A percentile compares a stretch with the other conserved stretches of the same genome.
phyloP scores from a whole-genome alignment of 1,140 invertebrate species.

The Drosophila funebris region DNA sequence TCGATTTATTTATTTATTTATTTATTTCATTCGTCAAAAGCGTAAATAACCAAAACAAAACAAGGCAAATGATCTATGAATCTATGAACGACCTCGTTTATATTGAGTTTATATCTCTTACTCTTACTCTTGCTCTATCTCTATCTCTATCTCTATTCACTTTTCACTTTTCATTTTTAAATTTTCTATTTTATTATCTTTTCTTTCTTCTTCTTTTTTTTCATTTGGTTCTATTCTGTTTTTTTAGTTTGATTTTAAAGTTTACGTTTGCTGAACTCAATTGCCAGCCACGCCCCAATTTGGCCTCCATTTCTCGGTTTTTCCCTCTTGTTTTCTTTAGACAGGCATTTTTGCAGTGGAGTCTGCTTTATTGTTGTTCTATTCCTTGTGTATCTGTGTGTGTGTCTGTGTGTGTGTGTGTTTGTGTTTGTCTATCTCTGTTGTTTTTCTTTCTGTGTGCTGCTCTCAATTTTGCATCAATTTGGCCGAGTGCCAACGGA shows the following conservation, averaged over 20 bases:
- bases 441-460: conserved; percentile 40
- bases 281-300: conserved; percentile 56
- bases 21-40: background rate
- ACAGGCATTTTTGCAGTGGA: conserved; percentile 47
- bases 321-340: conserved; percentile 19
- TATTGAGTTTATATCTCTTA: conserved; percentile 31
- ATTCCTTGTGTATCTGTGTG: conserved; percentile 30
- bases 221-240: conserved; percentile 7
- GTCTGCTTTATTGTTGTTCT: conserved; percentile 44
- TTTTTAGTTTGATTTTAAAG: conserved; percentile 54
- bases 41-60: conserved; percentile 52
- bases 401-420: conserved; percentile 39
- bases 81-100: conserved; percentile 55
- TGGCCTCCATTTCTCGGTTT: conserved; percentile 33
- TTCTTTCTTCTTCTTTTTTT: too few species aligned
- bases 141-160: background rate
- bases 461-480: conserved; percentile 67
- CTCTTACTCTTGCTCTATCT: background rate
- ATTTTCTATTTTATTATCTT: conserved; percentile 30
- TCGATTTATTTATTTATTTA: conserved; percentile 14
- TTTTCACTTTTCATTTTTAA: background rate
- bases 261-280: conserved; percentile 28
- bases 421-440: conserved; percentile 25
- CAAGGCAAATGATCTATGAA: conserved; percentile 5
- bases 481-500: conserved; percentile 63